A percentile compares a stretch with the other conserved stretches of the same genome.
These are phyloP conservation scores for Eciton burchellii DNA, from an alignment of 1,140 invertebrate genomes.

Conservation along the genomic window DNA sequence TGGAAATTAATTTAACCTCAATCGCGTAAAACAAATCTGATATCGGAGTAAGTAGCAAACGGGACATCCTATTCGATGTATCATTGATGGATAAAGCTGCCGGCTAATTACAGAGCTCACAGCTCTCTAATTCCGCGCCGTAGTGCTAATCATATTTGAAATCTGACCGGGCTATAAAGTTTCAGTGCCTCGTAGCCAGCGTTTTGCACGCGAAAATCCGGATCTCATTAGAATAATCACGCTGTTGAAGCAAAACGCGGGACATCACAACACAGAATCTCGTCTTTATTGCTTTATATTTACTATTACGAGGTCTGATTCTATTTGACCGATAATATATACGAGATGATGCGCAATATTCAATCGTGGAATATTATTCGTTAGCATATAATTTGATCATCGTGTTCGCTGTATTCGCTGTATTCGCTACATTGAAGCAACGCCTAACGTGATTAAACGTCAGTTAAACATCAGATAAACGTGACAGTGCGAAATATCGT, in stretches of 20 bases:
- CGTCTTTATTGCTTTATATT: too few relatives aligned
- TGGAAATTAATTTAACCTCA: constrained; percentile 35
- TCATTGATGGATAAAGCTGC: constrained; percentile 18
- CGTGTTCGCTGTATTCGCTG: background rate
- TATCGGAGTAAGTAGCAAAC: background rate
- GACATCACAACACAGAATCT: constrained; percentile 5
- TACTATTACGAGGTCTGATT: constrained; percentile 16
- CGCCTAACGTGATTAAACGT: constrained; percentile 1
- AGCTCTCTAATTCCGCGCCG: background rate
- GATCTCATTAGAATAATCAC: constrained; percentile 53
- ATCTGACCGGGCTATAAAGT: constrained; percentile 72
- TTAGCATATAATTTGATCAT: constrained; percentile 15
- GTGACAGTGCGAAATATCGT: background rate
- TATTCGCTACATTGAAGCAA: background rate
- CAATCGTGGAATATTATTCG: background rate
- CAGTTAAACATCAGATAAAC: too few relatives aligned
- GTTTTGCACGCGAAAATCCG: constrained; percentile 39
- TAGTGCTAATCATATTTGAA: constrained; percentile 69
- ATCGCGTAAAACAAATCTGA: constrained; percentile 26
- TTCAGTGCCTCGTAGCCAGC: constrained; percentile 55
- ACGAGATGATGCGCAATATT: constrained; percentile 34
- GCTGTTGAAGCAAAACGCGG: constrained; percentile 36
- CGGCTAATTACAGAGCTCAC: background rate
- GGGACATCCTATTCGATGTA: constrained; percentile 31
- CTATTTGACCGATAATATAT: background rate